Conservation (phyloP, 2,888 invertebrate genomes). For the Morpho helenor region DNA sequence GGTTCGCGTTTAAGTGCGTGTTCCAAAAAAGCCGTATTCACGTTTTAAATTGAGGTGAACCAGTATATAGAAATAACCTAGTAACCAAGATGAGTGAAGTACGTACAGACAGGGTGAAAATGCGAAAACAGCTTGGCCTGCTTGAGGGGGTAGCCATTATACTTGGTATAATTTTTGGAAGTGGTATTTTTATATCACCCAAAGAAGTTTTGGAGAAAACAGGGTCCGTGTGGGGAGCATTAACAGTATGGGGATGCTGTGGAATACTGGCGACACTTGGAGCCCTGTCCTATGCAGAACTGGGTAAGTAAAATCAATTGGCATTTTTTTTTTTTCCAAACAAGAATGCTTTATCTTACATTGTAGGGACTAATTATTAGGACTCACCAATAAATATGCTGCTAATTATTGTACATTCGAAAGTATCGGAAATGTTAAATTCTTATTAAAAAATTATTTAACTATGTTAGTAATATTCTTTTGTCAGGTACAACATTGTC, state of each 20-base stretch:
- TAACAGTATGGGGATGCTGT: conserved; percentile 92
- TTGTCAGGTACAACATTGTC: conserved; percentile 85
- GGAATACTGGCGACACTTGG: conserved; percentile 95
- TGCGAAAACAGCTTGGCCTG: conserved; percentile 94
- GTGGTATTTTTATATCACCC: conserved; percentile 97
- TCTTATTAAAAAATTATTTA: too few species aligned
- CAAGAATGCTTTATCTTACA: background rate
- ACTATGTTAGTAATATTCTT: background rate
- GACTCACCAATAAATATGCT: too few species aligned
- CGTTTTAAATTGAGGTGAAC: too few species aligned
- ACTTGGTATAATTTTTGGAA: conserved; percentile 96
- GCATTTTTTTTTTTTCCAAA: too few species aligned
- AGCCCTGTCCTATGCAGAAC: conserved; percentile 97
- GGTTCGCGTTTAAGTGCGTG: conserved; percentile 14
- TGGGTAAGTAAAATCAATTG: conserved; percentile 77
- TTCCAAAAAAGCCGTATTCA: background rate
- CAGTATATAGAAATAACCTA: too few species aligned
- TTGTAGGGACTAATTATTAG: background rate
- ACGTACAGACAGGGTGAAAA: conserved; percentile 78
- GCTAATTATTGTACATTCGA: too few species aligned
- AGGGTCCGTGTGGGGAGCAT: conserved; percentile 92
- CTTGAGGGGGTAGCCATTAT: conserved; percentile 96
- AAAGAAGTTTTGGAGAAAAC: conserved; percentile 95
- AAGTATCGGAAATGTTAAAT: too few species aligned
- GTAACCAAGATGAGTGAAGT: conserved; percentile 49